phyloP scores from a whole-genome alignment of 2,797 vertebrate species.

The Xerus rutilus region DNA sequence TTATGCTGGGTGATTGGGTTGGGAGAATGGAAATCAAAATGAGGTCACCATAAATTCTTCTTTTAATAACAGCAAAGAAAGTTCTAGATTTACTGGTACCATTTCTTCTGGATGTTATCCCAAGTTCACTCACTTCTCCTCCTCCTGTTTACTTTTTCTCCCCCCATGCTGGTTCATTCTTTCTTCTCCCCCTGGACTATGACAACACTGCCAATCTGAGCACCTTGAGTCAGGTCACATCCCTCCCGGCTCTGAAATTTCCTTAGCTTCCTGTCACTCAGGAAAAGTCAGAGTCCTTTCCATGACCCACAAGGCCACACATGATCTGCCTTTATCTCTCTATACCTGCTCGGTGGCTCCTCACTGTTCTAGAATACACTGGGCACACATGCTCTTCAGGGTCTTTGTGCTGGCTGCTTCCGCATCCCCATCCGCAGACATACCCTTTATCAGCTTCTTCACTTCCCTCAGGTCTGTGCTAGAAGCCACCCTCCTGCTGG shows the following conservation, averaged over 20 bases:
- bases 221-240: not conserved
- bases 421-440: not conserved
- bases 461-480: not conserved
- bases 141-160: not conserved
- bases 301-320: fast-evolving
- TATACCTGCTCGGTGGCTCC: not conserved
- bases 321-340: not conserved
- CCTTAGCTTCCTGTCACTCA: not conserved
- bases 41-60: not conserved
- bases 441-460: too few species aligned
- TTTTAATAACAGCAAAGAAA: not conserved
- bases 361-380: not conserved
- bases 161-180: not conserved
- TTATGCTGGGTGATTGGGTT: not conserved
- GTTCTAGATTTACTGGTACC: not conserved
- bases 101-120: not conserved
- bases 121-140: too few species aligned
- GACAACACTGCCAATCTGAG: not conserved
- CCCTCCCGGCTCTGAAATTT: not conserved
- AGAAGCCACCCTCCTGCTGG: not conserved
- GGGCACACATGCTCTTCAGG: not conserved
- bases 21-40: not conserved
- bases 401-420: not conserved
- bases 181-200: not conserved
- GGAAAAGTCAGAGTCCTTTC: not conserved